Evolutionary conservation across 2,888 invertebrate genomes (phyloP), one percentile per base, ranked within the genome.

Genomic region (Pecten maximus): DNA sequence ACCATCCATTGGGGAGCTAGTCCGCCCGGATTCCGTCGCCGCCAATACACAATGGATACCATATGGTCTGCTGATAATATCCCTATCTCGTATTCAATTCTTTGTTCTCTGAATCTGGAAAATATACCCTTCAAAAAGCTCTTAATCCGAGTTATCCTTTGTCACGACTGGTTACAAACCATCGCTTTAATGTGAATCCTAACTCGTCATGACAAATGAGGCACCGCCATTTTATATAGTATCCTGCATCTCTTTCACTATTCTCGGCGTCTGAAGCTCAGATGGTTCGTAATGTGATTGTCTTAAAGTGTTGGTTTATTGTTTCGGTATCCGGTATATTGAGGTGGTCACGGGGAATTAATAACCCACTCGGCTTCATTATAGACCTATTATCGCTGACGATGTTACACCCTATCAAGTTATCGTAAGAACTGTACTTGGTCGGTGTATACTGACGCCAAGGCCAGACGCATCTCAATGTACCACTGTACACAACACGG

Each of bases 381-480:
- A 74, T 74, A 74, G 74, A 74, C 74, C 74, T 74, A 74, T 74
- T 74, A 74, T 74, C 74, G 74, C 74, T 74, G 2, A 23, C 74
- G 35, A 23, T 35, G 28, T 74, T 74, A 74, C 23, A 54, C 19
- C 16, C 10, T 74, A 16, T 10, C 35, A 35, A 35, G 35, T 35
- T 35, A 74, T 74, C 28, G 23, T 28, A 8, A 74, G 10, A 16
- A 74, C 12, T 6, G 74, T 35, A 74, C 28, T 74, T 74, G 28
- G 74, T 10, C 8, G 74, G 74, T 74, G 74, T 23, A 35, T 35
- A 15, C 28, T 8, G 28, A 74, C 74, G 74, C 74, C 28, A 74
- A 54, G 19, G 35, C 54, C 10, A 12, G 10, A 2, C 3, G 74
- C 4, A 44, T 44, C 44, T 10, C 44, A 44, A n/a, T n/a, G n/a